Base-by-base conservation (phyloP, 2,888 invertebrate genomes). In the Eilema griseolum region DNA sequence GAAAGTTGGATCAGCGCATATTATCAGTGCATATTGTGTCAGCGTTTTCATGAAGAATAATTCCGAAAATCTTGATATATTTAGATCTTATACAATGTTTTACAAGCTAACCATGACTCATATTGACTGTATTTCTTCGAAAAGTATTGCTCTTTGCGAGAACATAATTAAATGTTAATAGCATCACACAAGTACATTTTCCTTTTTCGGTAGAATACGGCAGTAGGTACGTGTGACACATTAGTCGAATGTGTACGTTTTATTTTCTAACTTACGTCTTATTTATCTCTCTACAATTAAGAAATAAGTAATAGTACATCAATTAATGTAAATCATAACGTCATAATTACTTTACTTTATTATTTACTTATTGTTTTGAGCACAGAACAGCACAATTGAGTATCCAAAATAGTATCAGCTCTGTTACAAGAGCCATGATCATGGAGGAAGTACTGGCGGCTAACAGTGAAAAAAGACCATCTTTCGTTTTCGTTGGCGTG, bases 31-130 rank as follows among this genome's bases (percentile, higher is more conserved):
- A 33, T 1, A 33, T 7, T 33, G 31, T 33, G 4, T 37, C 33
- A 37, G 33, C 12, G 33, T 20, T n/a, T 46, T 52, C 4, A n/a
- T 10, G 52, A 52, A n/a, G n/a, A 52, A n/a, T 52, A 52, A 46
- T 46, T 20, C 46, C 5, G 41, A 52, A 52, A n/a, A 52, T n/a
- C n/a, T 10, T 52, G 10, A 52, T 5, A 2, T 20, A 4, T 46
- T 46, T 46, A 41, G 5, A 41, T 41, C 16, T 8, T 10, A 41
- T 3, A 20, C 4, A 46, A 46, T 2, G 52, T n/a, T 52, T 52
- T 52, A 52, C n/a, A 52, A 52, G n/a, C 52, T 52, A 52, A 52
- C n/a, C 52, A 52, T 52, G 52, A 52, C 52, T 52, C 52, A 52
- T 52, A 52, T 52, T n/a, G 2, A n/a, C 3, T 7, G 52, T n/a